phyloP scores from a whole-genome alignment of 1,140 invertebrate genomes.

The Zaprionus vittiger region DNA sequence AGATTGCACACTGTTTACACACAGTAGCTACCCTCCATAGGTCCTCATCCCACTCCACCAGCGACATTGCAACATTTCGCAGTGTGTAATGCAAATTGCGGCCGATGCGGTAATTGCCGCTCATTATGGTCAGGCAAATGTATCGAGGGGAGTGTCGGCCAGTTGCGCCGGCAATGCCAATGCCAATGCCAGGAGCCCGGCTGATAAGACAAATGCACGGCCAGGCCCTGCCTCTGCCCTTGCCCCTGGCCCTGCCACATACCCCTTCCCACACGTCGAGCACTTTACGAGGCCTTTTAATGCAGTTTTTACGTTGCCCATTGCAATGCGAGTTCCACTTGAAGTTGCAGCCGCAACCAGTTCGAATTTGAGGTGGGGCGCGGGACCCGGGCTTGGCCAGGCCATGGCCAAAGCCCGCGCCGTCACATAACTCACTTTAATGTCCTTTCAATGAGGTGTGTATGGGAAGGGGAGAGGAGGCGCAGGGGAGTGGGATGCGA shows the following conservation, averaged over 20 bases:
- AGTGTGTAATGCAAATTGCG: conserved; percentile 80
- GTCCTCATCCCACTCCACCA: background rate
- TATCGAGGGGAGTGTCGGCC: conserved; percentile 22
- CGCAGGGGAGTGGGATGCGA: background rate
- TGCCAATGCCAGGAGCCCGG: conserved; percentile 40
- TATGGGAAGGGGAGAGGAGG: conserved; percentile 11
- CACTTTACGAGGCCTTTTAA: conserved; percentile 61
- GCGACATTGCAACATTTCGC: conserved; percentile 68
- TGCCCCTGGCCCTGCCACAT: background rate
- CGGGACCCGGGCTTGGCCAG: background rate
- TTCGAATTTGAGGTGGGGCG: background rate
- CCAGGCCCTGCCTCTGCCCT: conserved; percentile 43
- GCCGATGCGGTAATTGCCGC: conserved; percentile 80
- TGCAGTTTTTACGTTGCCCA: conserved; percentile 74
- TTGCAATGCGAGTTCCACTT: conserved; percentile 42
- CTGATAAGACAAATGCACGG: conserved; percentile 79
- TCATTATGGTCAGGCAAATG: conserved; percentile 82
- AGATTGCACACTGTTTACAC: conserved; percentile 74
- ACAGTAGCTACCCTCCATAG: conserved; percentile 2
- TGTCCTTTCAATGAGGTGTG: conserved; percentile 81
- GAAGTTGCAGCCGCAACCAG: conserved; percentile 26
- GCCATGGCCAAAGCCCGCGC: conserved; percentile 19
- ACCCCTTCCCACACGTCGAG: conserved; percentile 14
- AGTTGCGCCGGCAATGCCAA: conserved; percentile 31
- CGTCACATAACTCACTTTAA: conserved; percentile 79